Evolutionary conservation across 2,113 vertebrate genomes (phyloP).

Genomic region (Formicarius rufipectus): DNA sequence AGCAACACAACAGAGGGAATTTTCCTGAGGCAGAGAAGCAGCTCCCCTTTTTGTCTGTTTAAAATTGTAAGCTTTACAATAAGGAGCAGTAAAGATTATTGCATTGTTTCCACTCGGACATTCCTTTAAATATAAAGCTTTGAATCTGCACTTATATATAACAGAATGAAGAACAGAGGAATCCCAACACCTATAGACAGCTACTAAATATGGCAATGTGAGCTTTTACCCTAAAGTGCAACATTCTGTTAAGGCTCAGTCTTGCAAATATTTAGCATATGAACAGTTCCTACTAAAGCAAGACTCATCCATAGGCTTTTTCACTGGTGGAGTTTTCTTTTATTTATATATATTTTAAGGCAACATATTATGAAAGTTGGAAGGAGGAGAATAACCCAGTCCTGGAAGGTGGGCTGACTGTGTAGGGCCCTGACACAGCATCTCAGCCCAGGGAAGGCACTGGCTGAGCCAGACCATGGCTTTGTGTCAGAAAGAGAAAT

Average conservation of each 20-base stretch:
- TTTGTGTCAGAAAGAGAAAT: not conserved
- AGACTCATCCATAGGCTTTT: not conserved
- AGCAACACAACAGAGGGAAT: not conserved
- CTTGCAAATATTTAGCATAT: not conserved
- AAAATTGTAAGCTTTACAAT: not conserved
- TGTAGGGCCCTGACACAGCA: accelerated
- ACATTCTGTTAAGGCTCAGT: not conserved
- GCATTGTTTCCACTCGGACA: not conserved
- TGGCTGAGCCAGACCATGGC: not conserved
- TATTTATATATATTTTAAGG: conserved; percentile 56
- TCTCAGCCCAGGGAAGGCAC: not conserved
- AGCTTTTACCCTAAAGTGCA: not conserved
- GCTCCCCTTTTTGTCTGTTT: not conserved
- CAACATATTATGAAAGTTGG: conserved; percentile 28
- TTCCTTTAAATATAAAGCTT: not conserved
- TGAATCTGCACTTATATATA: not conserved
- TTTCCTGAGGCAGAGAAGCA: not conserved
- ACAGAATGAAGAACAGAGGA: not conserved
- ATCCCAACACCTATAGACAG: not conserved
- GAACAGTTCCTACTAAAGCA: not conserved
- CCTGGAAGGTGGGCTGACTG: not conserved
- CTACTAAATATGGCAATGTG: not conserved
- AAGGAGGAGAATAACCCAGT: not conserved
- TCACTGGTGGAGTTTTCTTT: conserved; percentile 40
- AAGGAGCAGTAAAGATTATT: not conserved